These are phyloP conservation scores for Blastomussa wellsi DNA, from an alignment of 92 coral and sea anemone species.

Conservation along the genomic window DNA sequence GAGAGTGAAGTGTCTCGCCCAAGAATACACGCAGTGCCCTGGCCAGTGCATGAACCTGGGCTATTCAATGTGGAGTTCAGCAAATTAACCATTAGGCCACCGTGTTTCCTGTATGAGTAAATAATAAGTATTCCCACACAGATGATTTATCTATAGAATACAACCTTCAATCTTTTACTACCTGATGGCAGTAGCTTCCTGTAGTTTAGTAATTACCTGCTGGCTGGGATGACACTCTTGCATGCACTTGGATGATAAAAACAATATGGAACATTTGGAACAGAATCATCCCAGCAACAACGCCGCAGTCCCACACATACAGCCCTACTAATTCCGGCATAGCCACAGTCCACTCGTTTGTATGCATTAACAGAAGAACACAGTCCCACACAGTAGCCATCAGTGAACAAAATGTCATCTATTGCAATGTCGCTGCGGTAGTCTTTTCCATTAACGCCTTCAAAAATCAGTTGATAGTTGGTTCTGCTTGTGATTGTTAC, in stretches of 20 bases:
- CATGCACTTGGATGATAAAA: slow-evolving; percentile 97
- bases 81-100: no score
- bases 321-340: slow-evolving; percentile 70
- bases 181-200: no score
- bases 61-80: no score
- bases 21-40: no score
- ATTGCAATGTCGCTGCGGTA: slow-evolving; percentile 91
- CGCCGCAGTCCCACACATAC: slow-evolving; percentile 65
- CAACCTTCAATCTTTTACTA: no score
- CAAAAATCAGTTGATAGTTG: slow-evolving; percentile 48
- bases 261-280: slow-evolving; percentile 83
- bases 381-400: slow-evolving; percentile 87
- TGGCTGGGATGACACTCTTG: slow-evolving; percentile 65
- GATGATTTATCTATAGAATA: no score
- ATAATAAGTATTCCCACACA: background rate
- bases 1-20: no score
- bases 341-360: slow-evolving; percentile 87
- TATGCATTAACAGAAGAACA: slow-evolving; percentile 86
- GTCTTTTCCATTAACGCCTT: slow-evolving; percentile 82
- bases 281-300: slow-evolving; percentile 90
- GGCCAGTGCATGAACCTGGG: no score
- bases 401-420: slow-evolving; percentile 76
- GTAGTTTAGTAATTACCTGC: slow-evolving; percentile 7
- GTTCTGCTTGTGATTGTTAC: slow-evolving; percentile 68
- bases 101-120: background rate